These are phyloP conservation scores for Agonopterix alstromeriana DNA, from an alignment of 2,888 invertebrate species.

Conservation along the genomic window DNA sequence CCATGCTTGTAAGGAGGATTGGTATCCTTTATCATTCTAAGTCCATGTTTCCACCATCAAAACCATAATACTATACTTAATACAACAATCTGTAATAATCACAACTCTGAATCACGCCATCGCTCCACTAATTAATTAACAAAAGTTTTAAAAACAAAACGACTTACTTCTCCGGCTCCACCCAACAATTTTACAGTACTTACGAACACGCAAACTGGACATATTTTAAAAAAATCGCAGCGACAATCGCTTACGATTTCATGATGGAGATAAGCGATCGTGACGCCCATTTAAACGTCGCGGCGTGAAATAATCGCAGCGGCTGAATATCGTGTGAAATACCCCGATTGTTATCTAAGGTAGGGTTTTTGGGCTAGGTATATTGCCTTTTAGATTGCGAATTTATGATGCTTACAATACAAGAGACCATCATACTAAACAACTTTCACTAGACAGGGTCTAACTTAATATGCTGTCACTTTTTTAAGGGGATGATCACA, in stretches of 20 bases:
- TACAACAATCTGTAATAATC: too few species aligned
- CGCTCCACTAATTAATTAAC: too few species aligned
- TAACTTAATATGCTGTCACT: too few species aligned
- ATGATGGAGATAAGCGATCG: constrained; percentile 13
- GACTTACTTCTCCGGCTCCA: constrained; percentile 10
- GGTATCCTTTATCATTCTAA: too few species aligned
- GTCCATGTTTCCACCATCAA: too few species aligned
- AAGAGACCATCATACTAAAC: too few species aligned
- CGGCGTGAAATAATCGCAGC: constrained; percentile 3
- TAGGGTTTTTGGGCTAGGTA: background rate
- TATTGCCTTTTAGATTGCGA: background rate
- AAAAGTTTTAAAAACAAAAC: background rate
- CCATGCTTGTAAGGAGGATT: too few species aligned
- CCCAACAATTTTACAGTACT: constrained; percentile 17
- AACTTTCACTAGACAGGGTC: too few species aligned
- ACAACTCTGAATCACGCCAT: too few species aligned
- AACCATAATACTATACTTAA: too few species aligned
- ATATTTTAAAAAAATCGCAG: constrained; percentile 20
- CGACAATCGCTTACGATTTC: constrained; percentile 20
- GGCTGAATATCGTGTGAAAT: constrained; percentile 1
- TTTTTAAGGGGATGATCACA: too few species aligned
- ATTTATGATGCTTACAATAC: too few species aligned
- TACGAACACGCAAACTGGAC: constrained; percentile 33
- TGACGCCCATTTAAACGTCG: constrained; percentile 13
- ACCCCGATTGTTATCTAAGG: constrained; percentile 4